Evolutionary conservation across 2,888 invertebrate genomes (phyloP), one percentile per base, ranked within the genome.

Genomic region (Noctua janthe): DNA sequence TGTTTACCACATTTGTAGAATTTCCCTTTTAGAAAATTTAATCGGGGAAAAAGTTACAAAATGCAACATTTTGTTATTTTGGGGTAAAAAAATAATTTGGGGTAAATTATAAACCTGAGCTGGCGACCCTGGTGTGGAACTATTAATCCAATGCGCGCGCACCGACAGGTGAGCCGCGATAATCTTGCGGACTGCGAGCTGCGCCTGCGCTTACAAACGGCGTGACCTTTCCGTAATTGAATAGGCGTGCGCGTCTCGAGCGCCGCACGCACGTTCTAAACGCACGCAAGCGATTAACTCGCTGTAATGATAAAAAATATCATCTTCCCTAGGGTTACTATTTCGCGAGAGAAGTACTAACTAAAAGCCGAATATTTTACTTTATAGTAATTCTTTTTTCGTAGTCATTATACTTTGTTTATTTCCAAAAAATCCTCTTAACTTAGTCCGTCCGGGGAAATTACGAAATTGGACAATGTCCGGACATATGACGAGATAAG

Each of bases 141-240:
- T 91, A 92, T 93, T 94, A 94, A 93, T 94, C 93, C 92, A 91
- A 90, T 89, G 91, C 91, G 87, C 91, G 92, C 91, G 91, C 92
- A 92, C 91, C 90, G 96, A 95, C 96, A 96, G 96, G 96, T 96
- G 96, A 94, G 93, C 91, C 80, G 92, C 94, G 95, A 95, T 96
- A 95, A 96, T 96, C 95, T 95, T 94, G 94, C 94, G 93, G 95
- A 95, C 95, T 94, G 64, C 64, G 64, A 64, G 64, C 35, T 94
- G 94, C 94, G 94, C 92, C 90, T 92, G 95, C 94, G 94, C 94
- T 91, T 92, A 93, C 94, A 93, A 94, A 94, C 94, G 91, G 92
- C 93, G 91, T 97, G 97, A 97, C 96, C 97, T 97, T 97, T 97
- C 93, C 91, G 92, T 97, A 96, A 96, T 96, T 96, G 96, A 96